Conservation (phyloP, 2,888 invertebrate genomes). For the Meliscaeva auricollis region DNA sequence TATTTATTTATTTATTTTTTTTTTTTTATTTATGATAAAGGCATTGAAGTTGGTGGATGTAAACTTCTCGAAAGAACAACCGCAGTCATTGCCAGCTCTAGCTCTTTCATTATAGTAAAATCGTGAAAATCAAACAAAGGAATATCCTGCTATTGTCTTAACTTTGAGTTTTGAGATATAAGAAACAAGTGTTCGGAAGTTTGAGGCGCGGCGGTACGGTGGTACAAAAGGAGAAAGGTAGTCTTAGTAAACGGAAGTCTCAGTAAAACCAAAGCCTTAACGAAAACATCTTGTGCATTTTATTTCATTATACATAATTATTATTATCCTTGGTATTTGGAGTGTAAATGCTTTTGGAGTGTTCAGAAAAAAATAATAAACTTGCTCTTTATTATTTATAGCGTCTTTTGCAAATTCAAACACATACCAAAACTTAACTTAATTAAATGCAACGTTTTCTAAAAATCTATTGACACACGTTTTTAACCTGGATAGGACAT, state of each 20-base stretch:
- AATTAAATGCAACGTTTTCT: too few relatives aligned
- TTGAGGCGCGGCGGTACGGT: not conserved
- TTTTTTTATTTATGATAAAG: not conserved
- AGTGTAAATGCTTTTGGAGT: conserved; percentile 62
- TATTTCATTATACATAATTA: conserved; percentile 14
- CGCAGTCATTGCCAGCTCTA: not conserved
- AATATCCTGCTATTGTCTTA: conserved; percentile 50
- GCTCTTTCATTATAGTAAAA: conserved; percentile 22
- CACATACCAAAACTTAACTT: not conserved
- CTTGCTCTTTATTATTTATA: conserved; percentile 41
- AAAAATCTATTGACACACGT: too few relatives aligned
- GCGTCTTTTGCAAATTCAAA: conserved; percentile 9
- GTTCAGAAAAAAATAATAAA: conserved; percentile 26
- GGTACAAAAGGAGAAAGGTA: conserved; percentile 3
- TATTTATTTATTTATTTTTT: conserved; percentile 30
- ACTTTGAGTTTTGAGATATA: not conserved
- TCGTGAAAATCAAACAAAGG: conserved; percentile 58
- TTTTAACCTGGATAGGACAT: too few relatives aligned
- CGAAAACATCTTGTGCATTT: conserved; percentile 35
- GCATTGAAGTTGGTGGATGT: conserved; percentile 35
- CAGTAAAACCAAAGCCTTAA: conserved; percentile 1
- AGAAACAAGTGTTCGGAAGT: not conserved
- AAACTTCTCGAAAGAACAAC: conserved; percentile 48
- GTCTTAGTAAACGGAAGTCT: conserved; percentile 41
- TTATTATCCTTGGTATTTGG: conserved; percentile 48